Evolutionary conservation across 30 jellyfish, hydroid and myxozoan species (phyloP), one percentile per base, ranked within the genome.

Genomic region (Aurelia coerulea): DNA sequence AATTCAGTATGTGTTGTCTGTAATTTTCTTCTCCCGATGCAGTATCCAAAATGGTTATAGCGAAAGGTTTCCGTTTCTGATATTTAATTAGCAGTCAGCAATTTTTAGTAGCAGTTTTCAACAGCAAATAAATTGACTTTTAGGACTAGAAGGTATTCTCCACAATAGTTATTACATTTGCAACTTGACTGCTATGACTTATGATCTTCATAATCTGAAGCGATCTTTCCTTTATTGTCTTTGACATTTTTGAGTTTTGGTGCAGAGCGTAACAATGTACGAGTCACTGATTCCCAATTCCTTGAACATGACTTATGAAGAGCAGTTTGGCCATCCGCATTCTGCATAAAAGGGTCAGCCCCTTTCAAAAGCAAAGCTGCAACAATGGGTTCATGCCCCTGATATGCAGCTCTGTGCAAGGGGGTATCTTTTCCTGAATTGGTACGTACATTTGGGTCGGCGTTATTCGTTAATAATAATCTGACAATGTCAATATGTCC

Each of bases 331-430:
- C 98, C 98, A 74, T 91, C 98, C 42, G 85, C 54, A 56, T 85
- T 91, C 58, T 91, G 90, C 49, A 65, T 42, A 34, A 37, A 12
- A 12, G 90, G 79, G 59, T 85, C 92, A 7, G 98, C 98, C 9
- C 91, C 86, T 23, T 72, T 54, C 4, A 73, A 9, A 56, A 85
- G n/a, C 56, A 91, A 68, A 9, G 68, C 49, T n/a, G 71, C 31
- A 3, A 79, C 93, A 31, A 82, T 82, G 11, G 63, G 74, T 17
- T 54, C 70, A 63, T 86, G 76, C 1, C 98, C 98, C 37, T 76
- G 89, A 78, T 91, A 84, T 18, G 96, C 97, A 41, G 96, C 98
- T 52, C 98, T 73, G 51, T 91, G 98, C 46, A 91, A 50, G 56
- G 98, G 98, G 52, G 87, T 76, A 62, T 91, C 98, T 65, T 80